Conservation (phyloP, 2,113 vertebrate species). For the Eudyptes chrysolophus region DNA sequence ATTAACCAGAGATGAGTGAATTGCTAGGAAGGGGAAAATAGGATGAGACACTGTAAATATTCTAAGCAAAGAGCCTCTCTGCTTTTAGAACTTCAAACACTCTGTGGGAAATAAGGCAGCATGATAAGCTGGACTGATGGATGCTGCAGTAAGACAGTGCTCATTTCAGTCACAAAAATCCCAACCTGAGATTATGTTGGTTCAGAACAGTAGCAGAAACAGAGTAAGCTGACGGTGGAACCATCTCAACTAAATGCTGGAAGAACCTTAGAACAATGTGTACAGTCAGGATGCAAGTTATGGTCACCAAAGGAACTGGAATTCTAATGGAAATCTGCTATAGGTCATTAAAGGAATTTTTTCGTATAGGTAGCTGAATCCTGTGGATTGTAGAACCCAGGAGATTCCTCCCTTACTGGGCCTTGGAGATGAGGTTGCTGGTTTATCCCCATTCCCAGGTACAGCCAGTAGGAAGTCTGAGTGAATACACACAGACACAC, state of each 20-base stretch:
- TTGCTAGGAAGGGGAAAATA: neutral
- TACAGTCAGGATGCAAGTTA: neutral
- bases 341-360: neutral
- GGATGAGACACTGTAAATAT: neutral
- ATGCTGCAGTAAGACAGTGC: neutral
- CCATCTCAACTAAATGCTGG: neutral
- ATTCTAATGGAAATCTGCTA: neutral
- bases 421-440: neutral
- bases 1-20: neutral
- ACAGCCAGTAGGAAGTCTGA: neutral
- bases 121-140: neutral
- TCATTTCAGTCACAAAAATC: too few species aligned
- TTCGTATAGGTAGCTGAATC: neutral
- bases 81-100: neutral
- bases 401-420: neutral
- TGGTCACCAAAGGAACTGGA: neutral
- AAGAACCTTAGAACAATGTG: neutral
- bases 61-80: neutral
- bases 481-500: neutral
- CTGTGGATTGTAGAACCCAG: neutral
- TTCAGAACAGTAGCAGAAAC: neutral
- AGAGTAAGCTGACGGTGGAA: neutral
- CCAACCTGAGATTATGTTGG: neutral
- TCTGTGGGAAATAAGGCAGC: neutral
- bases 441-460: neutral